These are phyloP conservation scores for Caenorhabditis macrosperma DNA, from an alignment of 2,888 invertebrate genomes.

Conservation along the genomic window DNA sequence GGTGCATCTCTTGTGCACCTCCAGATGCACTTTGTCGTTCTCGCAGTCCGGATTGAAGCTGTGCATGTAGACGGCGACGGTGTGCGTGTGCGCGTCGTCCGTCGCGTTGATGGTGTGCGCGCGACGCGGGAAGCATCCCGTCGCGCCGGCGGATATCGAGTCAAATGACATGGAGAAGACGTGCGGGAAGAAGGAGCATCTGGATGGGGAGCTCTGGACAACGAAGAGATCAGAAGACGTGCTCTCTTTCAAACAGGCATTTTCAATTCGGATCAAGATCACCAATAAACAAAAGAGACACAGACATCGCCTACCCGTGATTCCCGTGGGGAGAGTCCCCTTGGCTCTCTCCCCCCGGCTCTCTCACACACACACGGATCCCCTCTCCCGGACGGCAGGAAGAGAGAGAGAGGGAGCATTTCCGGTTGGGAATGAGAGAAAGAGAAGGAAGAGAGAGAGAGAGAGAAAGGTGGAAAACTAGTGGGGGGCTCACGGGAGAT, in stretches of 20 bases:
- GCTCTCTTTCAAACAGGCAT: too few species aligned
- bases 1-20: conserved; percentile 92
- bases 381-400: too few species aligned
- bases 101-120: conserved; percentile 74
- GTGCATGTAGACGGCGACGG: conserved; percentile 74
- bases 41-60: conserved; percentile 76
- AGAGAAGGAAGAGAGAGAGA: conserved; percentile 24
- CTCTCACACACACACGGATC: too few species aligned
- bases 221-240: too few species aligned
- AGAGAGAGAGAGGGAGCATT: conserved; percentile 27
- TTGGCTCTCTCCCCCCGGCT: too few species aligned
- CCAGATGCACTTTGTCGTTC: conserved; percentile 90
- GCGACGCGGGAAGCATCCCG: conserved; percentile 73
- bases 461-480: too few species aligned
- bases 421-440: conserved; percentile 27
- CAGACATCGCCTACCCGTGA: too few species aligned
- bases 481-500: background rate
- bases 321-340: too few species aligned
- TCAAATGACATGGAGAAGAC: conserved; percentile 70
- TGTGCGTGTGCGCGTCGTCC: conserved; percentile 71
- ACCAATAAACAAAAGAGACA: too few species aligned
- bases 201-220: background rate
- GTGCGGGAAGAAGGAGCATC: background rate
- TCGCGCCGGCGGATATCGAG: conserved; percentile 68
- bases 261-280: too few species aligned